Evolutionary conservation across 2,113 vertebrate species (phyloP), one percentile per base, ranked within the genome.

Genomic region (Ophiodon elongatus): DNA sequence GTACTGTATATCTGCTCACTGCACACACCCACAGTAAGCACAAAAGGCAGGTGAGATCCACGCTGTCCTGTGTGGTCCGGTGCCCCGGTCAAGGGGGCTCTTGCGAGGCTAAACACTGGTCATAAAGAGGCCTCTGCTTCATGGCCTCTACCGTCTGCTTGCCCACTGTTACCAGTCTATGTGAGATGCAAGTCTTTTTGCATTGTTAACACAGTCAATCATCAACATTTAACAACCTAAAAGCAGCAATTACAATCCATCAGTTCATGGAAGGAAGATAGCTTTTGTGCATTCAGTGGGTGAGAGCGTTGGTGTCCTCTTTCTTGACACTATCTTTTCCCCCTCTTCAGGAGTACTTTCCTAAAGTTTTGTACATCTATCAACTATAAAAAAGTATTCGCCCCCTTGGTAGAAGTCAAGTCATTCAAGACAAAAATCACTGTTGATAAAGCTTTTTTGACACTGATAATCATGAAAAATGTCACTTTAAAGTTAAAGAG

Each of bases 221-320:
- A 29, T 68, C 67, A 85, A 90, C 79, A 87, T 80, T 88, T 82
- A 76, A 87, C 73, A 88, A 87, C 62, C 88, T 89, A 87, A 91
- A 95, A 95, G 94, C 95, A 96, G 94, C 95, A 94, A 85, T 89
- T 89, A 87, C 83, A 83, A 90, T 86, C 85, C 85, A 93, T 87
- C 84, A 79, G 76, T 90, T 91, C 82, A 54, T 66, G 74, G 87
- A 89, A 85, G 92, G 91, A 92, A 81, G 86, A 91, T 66, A 86
- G 88, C 89, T 90, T 85, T 80, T 83, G 83, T 90, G 85, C 91
- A 88, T 82, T 84, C 79, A 45, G 27, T 21, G 65, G 60, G 31
- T 10, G 68, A 59, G 64, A 60, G 76, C 2, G 15, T 19, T 47
- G 39, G 59, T 8, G 13, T 65, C 60, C 27, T 75, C 69, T 39